Evolutionary conservation across 2,113 vertebrate species (phyloP).

Genomic region (Coreoperca whiteheadi): DNA sequence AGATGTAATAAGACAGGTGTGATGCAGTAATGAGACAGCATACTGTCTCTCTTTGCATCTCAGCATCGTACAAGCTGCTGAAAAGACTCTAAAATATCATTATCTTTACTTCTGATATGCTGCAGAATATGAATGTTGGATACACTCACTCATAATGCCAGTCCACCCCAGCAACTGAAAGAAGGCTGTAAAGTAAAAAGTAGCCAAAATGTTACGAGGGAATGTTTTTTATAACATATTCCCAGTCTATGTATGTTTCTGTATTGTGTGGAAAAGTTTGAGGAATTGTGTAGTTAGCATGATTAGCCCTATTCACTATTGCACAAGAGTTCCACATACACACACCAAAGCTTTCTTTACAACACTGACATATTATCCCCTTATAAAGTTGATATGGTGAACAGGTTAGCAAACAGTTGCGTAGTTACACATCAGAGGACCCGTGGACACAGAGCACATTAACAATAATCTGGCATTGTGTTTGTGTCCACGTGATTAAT

Average conservation of each 20-base stretch:
- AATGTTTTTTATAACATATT: background rate
- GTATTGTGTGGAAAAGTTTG: background rate
- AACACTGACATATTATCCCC: background rate
- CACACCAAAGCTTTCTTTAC: background rate
- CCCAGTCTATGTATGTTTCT: background rate
- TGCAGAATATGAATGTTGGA: constrained; percentile 14
- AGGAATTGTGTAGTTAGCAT: background rate
- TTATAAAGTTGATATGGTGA: background rate
- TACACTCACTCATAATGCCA: background rate
- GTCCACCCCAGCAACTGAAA: background rate
- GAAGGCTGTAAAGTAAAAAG: background rate
- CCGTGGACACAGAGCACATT: background rate
- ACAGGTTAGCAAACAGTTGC: background rate
- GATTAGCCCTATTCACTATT: too few species aligned
- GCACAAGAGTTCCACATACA: background rate
- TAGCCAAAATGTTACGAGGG: background rate
- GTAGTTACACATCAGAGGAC: background rate
- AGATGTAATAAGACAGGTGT: background rate
- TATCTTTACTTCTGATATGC: background rate
- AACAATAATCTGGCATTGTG: background rate
- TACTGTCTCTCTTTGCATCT: background rate
- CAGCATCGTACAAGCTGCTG: background rate
- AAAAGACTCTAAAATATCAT: background rate
- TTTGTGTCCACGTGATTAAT: background rate
- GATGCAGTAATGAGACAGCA: background rate